Conservation (phyloP, 2,888 invertebrate species). For the Pseudoips prasinana region DNA sequence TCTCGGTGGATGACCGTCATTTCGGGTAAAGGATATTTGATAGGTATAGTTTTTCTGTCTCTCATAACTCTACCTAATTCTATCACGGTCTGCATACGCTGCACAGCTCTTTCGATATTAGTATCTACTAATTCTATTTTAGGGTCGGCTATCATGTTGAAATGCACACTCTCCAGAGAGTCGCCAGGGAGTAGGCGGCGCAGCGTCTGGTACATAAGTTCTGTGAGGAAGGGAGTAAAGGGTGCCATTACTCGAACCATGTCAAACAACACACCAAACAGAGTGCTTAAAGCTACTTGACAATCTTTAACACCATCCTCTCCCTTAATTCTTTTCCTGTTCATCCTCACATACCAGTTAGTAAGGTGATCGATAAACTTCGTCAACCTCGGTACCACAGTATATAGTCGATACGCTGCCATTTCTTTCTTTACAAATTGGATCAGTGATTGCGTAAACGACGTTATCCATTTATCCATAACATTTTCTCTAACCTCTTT, state of each 20-base stretch:
- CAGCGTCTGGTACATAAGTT: conserved; percentile 96
- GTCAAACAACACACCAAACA: conserved; percentile 93
- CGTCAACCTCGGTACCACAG: conserved; percentile 95
- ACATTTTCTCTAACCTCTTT: conserved; percentile 84
- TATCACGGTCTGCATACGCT: conserved; percentile 96
- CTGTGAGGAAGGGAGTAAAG: conserved; percentile 97
- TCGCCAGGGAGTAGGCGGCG: conserved; percentile 83
- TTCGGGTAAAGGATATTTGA: conserved; percentile 98
- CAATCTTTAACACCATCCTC: conserved; percentile 92
- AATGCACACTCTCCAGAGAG: conserved; percentile 92
- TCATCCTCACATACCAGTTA: conserved; percentile 99
- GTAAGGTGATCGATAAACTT: conserved; percentile 99
- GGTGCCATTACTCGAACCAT: conserved; percentile 98
- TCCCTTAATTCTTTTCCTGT: conserved; percentile 96
- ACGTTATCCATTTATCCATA: conserved; percentile 98
- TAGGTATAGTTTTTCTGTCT: conserved; percentile 95
- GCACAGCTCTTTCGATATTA: conserved; percentile 94
- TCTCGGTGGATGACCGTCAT: conserved; percentile 97
- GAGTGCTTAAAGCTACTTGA: conserved; percentile 90
- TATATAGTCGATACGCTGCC: conserved; percentile 96
- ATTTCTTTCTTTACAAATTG: conserved; percentile 95
- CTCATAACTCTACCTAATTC: conserved; percentile 96
- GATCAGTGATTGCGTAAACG: conserved; percentile 96
- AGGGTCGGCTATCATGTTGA: conserved; percentile 92
- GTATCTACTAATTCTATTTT: conserved; percentile 87